Base-by-base conservation (phyloP, 2,888 invertebrate genomes). In the Drosophila kambysellisi region DNA sequence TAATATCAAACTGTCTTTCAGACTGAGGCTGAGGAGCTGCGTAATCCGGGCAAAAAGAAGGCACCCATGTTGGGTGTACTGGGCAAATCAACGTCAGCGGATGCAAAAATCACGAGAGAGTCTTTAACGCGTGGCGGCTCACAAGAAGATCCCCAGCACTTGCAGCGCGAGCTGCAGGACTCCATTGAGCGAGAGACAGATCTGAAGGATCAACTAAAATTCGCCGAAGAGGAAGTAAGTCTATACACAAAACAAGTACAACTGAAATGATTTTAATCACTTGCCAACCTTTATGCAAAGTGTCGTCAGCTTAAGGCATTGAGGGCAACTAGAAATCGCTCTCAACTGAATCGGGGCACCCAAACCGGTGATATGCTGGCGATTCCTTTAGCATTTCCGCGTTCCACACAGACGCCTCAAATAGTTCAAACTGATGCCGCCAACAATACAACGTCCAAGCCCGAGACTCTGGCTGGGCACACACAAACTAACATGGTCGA, bases 161-260 rank as follows among this genome's bases (percentile, higher is more conserved):
- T 98, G 48, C 94, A 98, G 74, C 94, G 98, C 53, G 98, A 98
- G 91, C 94, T 99, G 25, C 97, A 98, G 91, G 98, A 98, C 93
- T 97, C 98, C 3, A 94, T 98, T 73, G 99, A 99, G 93, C 94
- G 99, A 33, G 99, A 99, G 93, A 97, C 97, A 1, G 99, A 99
- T 94, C 94, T 99, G 20, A 95, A 97, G 63, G 99, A 99, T 92
- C 99, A 99, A 92, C 94, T 99, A 15, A 95, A 96, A 78, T 98
- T 98, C 93, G 96, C 98, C 17, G 98, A 99, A 93, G 98, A 98
- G 93, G 98, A 99, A 95, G 97, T 96, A 83, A 88, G 88, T 53
- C 3, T 6, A 17, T 0, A 12, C 8, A 11, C n/a, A 17, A 57
- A 61, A 7, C 41, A 39, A 30, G 2, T n/a, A 37, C 33, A 29